Evolutionary conservation across 2,797 vertebrate species (phyloP).

Genomic region (Buphagus erythrorhynchus): DNA sequence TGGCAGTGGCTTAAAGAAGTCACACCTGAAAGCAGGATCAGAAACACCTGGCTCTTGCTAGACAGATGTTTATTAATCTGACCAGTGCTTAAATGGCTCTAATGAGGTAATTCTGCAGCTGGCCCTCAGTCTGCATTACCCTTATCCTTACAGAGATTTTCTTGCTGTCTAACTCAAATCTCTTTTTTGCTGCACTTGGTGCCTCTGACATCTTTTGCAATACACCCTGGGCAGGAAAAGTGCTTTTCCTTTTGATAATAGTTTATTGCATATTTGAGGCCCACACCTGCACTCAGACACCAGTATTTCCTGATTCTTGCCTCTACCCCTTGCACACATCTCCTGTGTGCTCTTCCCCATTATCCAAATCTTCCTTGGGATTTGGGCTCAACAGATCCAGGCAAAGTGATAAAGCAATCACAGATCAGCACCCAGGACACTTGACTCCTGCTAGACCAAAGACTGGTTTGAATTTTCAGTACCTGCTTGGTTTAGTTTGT

Average conservation of each 20-base stretch:
- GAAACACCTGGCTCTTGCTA: not conserved
- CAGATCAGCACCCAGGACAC: not conserved
- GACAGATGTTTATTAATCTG: not conserved
- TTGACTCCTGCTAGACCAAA: not conserved
- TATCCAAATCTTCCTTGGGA: not conserved
- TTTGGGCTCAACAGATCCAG: not conserved
- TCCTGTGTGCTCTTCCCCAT: accelerated
- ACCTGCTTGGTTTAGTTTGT: not conserved
- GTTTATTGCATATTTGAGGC: not conserved
- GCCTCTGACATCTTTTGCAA: not conserved
- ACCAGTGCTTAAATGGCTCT: not conserved
- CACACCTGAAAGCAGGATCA: not conserved
- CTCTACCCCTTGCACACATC: not conserved
- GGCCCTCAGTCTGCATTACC: not conserved
- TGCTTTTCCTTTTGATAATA: not conserved
- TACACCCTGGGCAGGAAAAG: not conserved
- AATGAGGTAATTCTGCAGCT: not conserved
- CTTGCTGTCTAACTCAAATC: not conserved
- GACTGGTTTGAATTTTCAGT: not conserved
- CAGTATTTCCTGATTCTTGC: not conserved
- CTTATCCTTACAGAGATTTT: not conserved
- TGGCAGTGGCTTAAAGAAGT: not conserved
- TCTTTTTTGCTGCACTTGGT: not conserved
- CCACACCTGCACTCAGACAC: not conserved
- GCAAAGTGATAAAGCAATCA: not conserved